Conservation (phyloP, 2,113 vertebrate genomes). For the Anoplopoma fimbria region DNA sequence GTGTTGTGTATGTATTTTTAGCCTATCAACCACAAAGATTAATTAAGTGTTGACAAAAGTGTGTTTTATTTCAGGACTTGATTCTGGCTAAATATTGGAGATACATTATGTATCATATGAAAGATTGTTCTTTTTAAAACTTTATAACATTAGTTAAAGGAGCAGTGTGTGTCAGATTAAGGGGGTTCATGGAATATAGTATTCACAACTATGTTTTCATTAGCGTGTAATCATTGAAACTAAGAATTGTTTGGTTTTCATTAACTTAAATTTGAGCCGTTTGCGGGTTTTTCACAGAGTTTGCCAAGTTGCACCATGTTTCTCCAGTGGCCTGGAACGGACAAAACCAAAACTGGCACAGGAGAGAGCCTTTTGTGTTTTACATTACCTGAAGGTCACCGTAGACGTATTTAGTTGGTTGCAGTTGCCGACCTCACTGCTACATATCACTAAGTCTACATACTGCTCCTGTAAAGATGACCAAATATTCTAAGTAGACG, state of each 20-base stretch:
- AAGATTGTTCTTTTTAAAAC: not conserved
- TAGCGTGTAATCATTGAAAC: not conserved
- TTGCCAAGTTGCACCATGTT: too few relatives aligned
- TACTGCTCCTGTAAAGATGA: too few relatives aligned
- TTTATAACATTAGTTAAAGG: not conserved
- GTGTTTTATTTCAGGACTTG: conserved; percentile 28
- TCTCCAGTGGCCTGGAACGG: too few relatives aligned
- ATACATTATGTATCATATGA: not conserved
- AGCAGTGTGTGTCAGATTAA: not conserved
- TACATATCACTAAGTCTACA: too few relatives aligned
- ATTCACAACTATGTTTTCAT: not conserved
- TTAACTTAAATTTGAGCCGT: too few relatives aligned
- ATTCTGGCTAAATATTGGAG: not conserved
- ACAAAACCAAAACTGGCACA: too few relatives aligned
- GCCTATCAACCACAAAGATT: not conserved
- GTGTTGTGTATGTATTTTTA: conserved; percentile 41
- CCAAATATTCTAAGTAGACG: not conserved
- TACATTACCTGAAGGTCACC: too few relatives aligned
- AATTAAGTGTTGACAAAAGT: conserved; percentile 25
- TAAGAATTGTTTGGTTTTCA: too few relatives aligned
- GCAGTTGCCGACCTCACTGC: too few relatives aligned
- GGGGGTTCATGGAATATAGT: not conserved
- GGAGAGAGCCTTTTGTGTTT: too few relatives aligned
- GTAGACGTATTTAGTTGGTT: too few relatives aligned
- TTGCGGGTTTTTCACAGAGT: too few relatives aligned